Percentiles rank a stretch among this genome's conserved stretches.
These are phyloP conservation scores for Bombylius discolor DNA, from an alignment of 2,888 invertebrate genomes.

Conservation along the genomic window DNA sequence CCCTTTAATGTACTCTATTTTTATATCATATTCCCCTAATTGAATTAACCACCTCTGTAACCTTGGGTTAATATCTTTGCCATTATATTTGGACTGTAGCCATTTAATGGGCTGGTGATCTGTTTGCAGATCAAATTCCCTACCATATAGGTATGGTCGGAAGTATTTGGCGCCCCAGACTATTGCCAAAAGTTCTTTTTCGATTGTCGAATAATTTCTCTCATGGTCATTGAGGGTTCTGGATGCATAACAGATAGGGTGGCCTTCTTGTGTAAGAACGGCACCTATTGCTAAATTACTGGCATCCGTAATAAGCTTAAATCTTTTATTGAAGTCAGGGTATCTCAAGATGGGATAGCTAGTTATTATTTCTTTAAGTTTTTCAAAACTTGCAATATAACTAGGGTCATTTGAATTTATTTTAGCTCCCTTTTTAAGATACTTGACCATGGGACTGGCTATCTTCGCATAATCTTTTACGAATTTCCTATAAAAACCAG, in stretches of 20 bases:
- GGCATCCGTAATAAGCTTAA: neutral
- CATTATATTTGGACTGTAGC: conserved; percentile 1
- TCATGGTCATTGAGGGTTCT: conserved; percentile 2
- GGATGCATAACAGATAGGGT: conserved; percentile 5
- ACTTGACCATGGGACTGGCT: neutral
- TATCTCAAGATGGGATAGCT: neutral
- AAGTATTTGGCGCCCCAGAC: conserved; percentile 3
- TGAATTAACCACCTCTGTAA: conserved; percentile 2
- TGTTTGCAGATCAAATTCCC: neutral
- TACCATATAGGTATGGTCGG: conserved; percentile 1
- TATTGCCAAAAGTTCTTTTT: neutral
- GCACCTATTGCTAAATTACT: neutral
- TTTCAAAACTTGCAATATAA: neutral
- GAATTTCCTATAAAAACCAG: neutral
- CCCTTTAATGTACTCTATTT: neutral
- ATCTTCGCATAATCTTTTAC: neutral
- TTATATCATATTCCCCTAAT: neutral
- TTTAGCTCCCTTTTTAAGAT: neutral
- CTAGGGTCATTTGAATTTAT: neutral
- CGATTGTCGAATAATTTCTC: conserved; percentile 3
- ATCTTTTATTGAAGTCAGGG: neutral
- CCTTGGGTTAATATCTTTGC: conserved; percentile 1
- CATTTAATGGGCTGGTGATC: conserved; percentile 1
- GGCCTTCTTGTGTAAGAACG: neutral
- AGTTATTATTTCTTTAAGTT: conserved; percentile 1